A percentile compares a stretch with the other conserved stretches of the same genome.
phyloP scores from a whole-genome alignment of 2,113 vertebrate species.

The Sus scrofa region DNA sequence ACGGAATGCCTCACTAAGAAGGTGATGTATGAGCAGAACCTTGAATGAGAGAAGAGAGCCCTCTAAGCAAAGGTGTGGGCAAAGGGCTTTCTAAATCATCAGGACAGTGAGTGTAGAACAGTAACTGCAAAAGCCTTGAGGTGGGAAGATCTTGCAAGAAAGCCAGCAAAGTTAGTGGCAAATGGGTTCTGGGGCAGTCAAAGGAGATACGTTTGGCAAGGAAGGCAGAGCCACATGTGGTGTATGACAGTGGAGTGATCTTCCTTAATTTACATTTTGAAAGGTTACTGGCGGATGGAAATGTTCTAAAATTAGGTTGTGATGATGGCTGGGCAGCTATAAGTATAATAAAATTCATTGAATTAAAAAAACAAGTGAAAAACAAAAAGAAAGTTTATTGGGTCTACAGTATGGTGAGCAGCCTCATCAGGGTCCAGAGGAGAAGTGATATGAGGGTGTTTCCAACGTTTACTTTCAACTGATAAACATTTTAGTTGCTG shows the following conservation, averaged over 20 bases:
- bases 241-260: not conserved
- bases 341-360: no score
- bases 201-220: not conserved
- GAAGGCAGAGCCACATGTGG: not conserved
- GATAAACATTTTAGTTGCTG: constrained; percentile 22
- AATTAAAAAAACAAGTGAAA: no score
- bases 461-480: not conserved
- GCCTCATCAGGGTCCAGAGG: not conserved
- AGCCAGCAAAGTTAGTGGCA: not conserved
- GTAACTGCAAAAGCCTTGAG: not conserved
- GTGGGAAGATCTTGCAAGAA: not conserved
- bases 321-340: no score
- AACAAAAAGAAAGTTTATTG: not conserved
- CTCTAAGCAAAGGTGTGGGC: not conserved
- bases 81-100: not conserved
- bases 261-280: not conserved
- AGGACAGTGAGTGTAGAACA: not conserved
- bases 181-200: fast-evolving
- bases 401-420: not conserved
- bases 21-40: not conserved
- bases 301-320: no score
- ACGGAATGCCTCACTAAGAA: not conserved
- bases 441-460: not conserved
- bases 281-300: not conserved
- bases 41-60: not conserved